phyloP scores from a whole-genome alignment of 2,888 invertebrate genomes.

The Cryptus armator region DNA sequence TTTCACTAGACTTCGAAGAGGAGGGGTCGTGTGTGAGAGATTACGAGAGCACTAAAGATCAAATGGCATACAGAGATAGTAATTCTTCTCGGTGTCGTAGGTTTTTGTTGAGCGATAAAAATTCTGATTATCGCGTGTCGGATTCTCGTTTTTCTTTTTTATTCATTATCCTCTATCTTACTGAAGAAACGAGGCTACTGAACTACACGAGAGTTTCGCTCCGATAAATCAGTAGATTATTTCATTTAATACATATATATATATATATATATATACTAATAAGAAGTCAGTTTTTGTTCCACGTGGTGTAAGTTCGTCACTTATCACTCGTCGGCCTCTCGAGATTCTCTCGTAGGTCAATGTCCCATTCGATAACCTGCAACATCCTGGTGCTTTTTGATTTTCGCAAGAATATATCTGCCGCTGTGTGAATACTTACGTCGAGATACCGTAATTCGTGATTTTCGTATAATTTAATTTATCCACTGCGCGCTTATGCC shows the following conservation, averaged over 20 bases:
- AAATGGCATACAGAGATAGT: conserved; percentile 47
- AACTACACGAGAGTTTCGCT: conserved; percentile 23
- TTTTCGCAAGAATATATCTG: conserved; percentile 31
- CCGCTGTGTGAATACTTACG: neutral
- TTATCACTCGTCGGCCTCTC: conserved; percentile 42
- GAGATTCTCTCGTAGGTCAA: conserved; percentile 59
- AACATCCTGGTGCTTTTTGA: conserved; percentile 10
- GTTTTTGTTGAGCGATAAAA: conserved; percentile 21
- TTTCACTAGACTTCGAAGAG: conserved; percentile 27
- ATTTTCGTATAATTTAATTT: neutral
- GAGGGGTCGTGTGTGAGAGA: conserved; percentile 23
- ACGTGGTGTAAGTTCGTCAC: conserved; percentile 37
- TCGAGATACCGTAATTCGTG: neutral
- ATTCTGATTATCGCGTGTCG: conserved; percentile 18
- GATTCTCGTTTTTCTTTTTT: conserved; percentile 15
- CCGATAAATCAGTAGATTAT: conserved; percentile 56
- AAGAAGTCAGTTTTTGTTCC: conserved; percentile 30
- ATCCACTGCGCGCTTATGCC: neutral
- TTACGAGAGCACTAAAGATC: conserved; percentile 39
- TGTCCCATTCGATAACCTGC: conserved; percentile 64
- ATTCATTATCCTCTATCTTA: neutral
- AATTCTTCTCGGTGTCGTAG: conserved; percentile 1
- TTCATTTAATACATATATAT: neutral
- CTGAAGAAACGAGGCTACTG: conserved; percentile 20
- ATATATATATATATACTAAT: conserved; percentile 10